Conservation (phyloP, 1,140 invertebrate genomes). For the Phortica variegata region DNA sequence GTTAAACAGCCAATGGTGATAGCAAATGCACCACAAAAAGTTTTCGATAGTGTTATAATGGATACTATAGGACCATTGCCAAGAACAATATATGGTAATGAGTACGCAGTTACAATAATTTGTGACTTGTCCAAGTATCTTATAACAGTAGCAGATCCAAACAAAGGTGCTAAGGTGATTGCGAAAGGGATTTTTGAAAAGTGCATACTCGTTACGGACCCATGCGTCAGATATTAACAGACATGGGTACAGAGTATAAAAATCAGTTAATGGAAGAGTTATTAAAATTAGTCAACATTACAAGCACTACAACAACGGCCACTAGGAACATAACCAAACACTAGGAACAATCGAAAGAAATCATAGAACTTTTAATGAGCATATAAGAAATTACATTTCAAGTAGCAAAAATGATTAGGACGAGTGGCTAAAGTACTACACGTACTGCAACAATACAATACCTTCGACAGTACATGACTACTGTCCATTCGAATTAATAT, state of each 20-base stretch:
- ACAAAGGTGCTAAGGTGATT: conserved; percentile 10
- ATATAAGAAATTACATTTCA: too few species aligned
- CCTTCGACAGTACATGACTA: not conserved
- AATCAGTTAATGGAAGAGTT: not conserved
- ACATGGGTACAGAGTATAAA: not conserved
- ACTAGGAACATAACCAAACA: conserved; percentile 6
- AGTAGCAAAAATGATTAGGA: not conserved
- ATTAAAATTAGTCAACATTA: conserved; percentile 4
- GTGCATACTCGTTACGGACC: not conserved
- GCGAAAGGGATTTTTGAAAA: conserved; percentile 14
- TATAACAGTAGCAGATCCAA: conserved; percentile 4
- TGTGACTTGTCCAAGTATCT: conserved; percentile 15
- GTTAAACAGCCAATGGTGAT: not conserved
- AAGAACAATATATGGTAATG: conserved; percentile 1
- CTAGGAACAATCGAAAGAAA: conserved; percentile 2
- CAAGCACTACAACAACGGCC: conserved; percentile 4
- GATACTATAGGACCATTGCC: conserved; percentile 7
- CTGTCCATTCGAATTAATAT: conserved; percentile 7
- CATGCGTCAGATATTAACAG: not conserved
- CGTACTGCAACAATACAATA: conserved; percentile 7
- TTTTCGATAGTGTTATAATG: not conserved
- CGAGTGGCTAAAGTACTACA: not conserved
- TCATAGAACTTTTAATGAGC: conserved; percentile 7
- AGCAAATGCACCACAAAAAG: not conserved
- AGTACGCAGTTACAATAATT: conserved; percentile 9